Percentiles rank a stretch among this genome's conserved stretches.
Evolutionary conservation across 30 jellyfish, hydroid and myxozoan genomes (phyloP).

Genomic region (Hydractinia echinata): DNA sequence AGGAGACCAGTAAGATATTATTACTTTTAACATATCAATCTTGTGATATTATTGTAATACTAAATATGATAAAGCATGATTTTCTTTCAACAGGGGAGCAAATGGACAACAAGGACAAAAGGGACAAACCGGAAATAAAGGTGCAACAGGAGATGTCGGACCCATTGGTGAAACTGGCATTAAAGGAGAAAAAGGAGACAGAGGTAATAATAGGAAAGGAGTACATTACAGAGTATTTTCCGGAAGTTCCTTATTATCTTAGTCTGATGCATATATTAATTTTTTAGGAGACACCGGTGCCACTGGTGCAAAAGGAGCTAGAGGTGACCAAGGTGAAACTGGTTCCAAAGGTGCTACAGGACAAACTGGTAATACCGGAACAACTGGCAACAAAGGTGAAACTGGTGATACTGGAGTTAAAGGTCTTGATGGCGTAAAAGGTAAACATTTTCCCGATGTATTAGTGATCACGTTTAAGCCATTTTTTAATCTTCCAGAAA

Average conservation of each 20-base stretch:
- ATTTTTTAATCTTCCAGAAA: no score
- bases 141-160: not conserved
- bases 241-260: no score
- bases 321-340: not conserved
- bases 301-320: not conserved
- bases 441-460: not conserved
- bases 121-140: not conserved
- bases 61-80: no score
- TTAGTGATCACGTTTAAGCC: no score
- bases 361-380: not conserved
- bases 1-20: not conserved
- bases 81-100: not conserved
- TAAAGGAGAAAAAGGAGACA: constrained; percentile 8
- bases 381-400: constrained; percentile 25
- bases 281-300: not conserved
- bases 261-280: no score
- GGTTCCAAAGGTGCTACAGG: constrained; percentile 19
- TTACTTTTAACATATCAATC: no score
- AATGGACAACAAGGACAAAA: constrained; percentile 16
- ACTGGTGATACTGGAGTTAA: not conserved
- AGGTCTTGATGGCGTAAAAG: not conserved
- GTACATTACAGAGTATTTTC: not conserved
- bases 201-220: constrained; percentile 7
- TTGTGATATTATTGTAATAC: no score
- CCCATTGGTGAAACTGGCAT: not conserved